Conservation (phyloP, 64 coral and sea anemone species). For the Porites australiensis region DNA sequence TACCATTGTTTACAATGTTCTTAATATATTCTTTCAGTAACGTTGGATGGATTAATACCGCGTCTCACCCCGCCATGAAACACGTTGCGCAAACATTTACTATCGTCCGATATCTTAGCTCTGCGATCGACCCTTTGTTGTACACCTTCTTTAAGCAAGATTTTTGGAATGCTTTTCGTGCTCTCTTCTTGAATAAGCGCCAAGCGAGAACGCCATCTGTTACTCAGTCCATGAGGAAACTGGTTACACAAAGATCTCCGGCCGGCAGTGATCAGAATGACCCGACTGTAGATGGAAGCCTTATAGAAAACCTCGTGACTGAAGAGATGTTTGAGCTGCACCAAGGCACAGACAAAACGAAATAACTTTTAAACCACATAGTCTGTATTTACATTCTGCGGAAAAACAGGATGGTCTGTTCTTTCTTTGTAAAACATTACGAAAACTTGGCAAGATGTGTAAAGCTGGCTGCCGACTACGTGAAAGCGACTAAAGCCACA, state of each 20-base stretch:
- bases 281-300: background rate
- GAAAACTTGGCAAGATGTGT: too few relatives aligned
- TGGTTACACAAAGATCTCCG: background rate
- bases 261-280: background rate
- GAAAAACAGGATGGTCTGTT: too few relatives aligned
- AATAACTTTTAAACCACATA: too few relatives aligned
- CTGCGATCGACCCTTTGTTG: constrained; percentile 20
- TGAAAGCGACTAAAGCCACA: too few relatives aligned
- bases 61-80: background rate
- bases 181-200: background rate
- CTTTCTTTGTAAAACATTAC: too few relatives aligned
- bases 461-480: too few relatives aligned
- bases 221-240: background rate
- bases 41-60: background rate
- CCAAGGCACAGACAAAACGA: too few relatives aligned
- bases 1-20: constrained; percentile 15
- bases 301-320: too few relatives aligned
- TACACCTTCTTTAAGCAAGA: constrained; percentile 56
- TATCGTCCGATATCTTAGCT: constrained; percentile 33
- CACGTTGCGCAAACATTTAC: background rate
- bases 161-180: constrained; percentile 18
- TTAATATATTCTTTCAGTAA: background rate
- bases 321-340: too few relatives aligned
- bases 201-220: background rate
- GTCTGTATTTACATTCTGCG: too few relatives aligned